phyloP scores from a whole-genome alignment of 2,113 vertebrate genomes.

The Laticauda colubrina region DNA sequence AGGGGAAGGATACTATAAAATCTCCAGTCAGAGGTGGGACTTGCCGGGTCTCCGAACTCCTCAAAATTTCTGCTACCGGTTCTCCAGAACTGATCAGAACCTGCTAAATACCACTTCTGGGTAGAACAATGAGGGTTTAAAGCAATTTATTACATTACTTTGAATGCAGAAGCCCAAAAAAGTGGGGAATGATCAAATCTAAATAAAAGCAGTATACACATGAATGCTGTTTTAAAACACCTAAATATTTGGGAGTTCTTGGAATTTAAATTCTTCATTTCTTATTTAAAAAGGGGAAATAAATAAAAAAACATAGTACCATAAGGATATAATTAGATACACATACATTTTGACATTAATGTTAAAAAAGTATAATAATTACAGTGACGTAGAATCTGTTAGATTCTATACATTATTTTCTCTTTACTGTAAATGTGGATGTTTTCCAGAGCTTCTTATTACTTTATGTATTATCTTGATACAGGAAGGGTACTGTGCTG shows the following conservation, averaged over 20 bases:
- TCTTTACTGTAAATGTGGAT: constrained; percentile 51
- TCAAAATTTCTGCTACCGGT: too few relatives aligned
- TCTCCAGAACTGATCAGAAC: too few relatives aligned
- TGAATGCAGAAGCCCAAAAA: neutral
- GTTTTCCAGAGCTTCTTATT: constrained; percentile 46
- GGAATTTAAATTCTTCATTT: neutral
- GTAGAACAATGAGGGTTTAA: neutral
- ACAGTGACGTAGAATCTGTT: neutral
- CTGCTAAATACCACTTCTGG: too few relatives aligned
- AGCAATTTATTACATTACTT: neutral
- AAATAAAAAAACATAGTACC: constrained; percentile 9
- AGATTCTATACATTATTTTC: constrained; percentile 12
- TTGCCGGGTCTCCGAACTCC: too few relatives aligned
- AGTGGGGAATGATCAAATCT: neutral
- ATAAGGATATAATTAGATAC: neutral
- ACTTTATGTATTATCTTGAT: constrained; percentile 38
- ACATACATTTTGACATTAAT: neutral
- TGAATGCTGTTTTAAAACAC: neutral
- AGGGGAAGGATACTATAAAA: too few relatives aligned
- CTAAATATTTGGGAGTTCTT: neutral
- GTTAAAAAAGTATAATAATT: neutral
- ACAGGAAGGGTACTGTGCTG: constrained; percentile 55
- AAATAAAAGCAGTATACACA: neutral
- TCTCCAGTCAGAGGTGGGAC: too few relatives aligned
- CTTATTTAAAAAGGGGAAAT: constrained; percentile 15